A percentile compares a stretch with the other conserved stretches of the same genome.
These are phyloP conservation scores for Pelochelys cantorii DNA, from an alignment of 2,797 vertebrate genomes.

Conservation along the genomic window DNA sequence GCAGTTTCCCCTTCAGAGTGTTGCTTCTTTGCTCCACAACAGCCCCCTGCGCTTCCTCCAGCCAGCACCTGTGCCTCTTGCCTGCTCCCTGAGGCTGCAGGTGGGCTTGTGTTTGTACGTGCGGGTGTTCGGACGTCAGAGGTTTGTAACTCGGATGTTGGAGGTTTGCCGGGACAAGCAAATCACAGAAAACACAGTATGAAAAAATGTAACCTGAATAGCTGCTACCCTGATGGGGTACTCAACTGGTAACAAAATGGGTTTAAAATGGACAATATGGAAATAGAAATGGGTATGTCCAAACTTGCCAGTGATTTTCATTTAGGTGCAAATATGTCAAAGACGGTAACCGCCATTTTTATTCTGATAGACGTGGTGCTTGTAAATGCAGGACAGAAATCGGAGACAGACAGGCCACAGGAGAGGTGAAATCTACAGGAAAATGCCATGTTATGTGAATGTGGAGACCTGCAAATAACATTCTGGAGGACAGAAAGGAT, in stretches of 20 bases:
- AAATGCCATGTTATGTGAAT: neutral
- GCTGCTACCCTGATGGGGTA: neutral
- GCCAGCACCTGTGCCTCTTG: too few species aligned
- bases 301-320: neutral
- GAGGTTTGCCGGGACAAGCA: neutral
- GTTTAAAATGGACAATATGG: neutral
- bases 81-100: too few species aligned
- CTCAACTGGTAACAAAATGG: neutral
- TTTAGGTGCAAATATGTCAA: neutral
- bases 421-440: neutral
- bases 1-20: too few species aligned
- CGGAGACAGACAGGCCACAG: neutral
- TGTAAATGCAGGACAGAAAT: neutral
- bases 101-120: too few species aligned
- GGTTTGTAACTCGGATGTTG: too few species aligned
- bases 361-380: neutral
- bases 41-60: too few species aligned
- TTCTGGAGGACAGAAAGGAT: neutral
- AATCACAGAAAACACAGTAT: neutral
- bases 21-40: too few species aligned
- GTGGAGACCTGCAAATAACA: constrained; percentile 4
- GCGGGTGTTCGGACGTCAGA: too few species aligned
- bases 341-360: neutral
- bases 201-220: neutral
- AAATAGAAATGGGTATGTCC: neutral